Evolutionary conservation across 2,797 vertebrate species (phyloP).

Genomic region (Otus scops): DNA sequence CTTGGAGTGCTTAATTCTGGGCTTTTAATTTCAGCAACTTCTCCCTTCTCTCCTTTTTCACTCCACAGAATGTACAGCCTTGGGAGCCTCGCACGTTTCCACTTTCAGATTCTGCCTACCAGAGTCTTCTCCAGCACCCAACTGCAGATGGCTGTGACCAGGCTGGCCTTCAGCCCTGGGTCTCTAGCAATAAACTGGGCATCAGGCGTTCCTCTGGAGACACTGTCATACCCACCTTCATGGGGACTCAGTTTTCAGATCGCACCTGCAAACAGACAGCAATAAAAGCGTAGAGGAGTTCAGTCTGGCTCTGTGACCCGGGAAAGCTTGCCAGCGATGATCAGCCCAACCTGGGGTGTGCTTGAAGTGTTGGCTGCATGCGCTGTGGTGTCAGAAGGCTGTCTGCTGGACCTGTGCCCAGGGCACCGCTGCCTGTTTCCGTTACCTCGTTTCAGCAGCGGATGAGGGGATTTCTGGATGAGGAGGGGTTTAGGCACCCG

Average conservation of each 20-base stretch:
- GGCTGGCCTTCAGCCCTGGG: not conserved
- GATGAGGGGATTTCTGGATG: not conserved
- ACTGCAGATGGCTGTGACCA: not conserved
- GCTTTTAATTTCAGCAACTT: not conserved
- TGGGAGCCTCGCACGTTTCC: slow-evolving; percentile 71
- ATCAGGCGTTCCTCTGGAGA: not conserved
- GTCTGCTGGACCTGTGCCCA: not conserved
- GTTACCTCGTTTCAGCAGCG: not conserved
- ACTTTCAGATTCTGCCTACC: slow-evolving; percentile 47
- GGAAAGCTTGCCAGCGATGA: not conserved
- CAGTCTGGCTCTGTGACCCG: not conserved
- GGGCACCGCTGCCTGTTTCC: not conserved
- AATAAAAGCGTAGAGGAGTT: not conserved
- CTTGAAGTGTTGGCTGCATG: not conserved
- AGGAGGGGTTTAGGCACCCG: not conserved
- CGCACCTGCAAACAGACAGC: not conserved
- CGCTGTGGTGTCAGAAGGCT: not conserved
- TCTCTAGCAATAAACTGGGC: not conserved
- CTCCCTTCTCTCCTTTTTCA: not conserved
- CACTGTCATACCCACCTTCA: not conserved
- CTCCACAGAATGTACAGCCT: slow-evolving; percentile 38
- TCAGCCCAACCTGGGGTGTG: not conserved
- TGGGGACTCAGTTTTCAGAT: not conserved
- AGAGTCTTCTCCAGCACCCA: slow-evolving; percentile 32
- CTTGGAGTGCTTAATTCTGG: not conserved